phyloP scores from a whole-genome alignment of 2,113 vertebrate genomes.

The Varanus salvator region DNA sequence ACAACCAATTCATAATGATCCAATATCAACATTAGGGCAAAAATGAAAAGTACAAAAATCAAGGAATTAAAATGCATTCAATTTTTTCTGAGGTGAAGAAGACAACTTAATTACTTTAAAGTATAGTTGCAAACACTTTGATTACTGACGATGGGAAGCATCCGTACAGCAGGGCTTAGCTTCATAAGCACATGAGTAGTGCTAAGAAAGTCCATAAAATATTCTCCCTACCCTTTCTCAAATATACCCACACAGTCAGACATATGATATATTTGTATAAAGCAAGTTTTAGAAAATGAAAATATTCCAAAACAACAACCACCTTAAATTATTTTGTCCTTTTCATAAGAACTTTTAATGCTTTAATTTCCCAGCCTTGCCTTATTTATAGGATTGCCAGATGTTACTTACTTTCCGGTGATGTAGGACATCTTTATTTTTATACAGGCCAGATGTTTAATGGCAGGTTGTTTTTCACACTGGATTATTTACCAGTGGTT shows the following conservation, averaged over 20 bases:
- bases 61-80: background rate
- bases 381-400: background rate
- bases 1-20: background rate
- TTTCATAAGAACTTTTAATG: background rate
- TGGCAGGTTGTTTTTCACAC: background rate
- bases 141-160: background rate
- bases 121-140: background rate
- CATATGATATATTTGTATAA: background rate
- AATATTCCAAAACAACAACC: background rate
- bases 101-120: background rate
- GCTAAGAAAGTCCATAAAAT: background rate
- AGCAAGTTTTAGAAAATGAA: background rate
- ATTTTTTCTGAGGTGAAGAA: background rate
- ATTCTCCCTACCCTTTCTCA: background rate
- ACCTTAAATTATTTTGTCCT: background rate
- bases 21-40: background rate
- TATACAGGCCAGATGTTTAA: background rate
- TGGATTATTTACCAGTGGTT: background rate
- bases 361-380: background rate
- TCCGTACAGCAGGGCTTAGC: background rate
- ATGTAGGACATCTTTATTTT: background rate
- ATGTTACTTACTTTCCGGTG: background rate
- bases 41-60: background rate
- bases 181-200: background rate
- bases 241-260: background rate